Evolutionary conservation across 2,888 invertebrate species (phyloP).

Genomic region (Sabellastarte sp.): DNA sequence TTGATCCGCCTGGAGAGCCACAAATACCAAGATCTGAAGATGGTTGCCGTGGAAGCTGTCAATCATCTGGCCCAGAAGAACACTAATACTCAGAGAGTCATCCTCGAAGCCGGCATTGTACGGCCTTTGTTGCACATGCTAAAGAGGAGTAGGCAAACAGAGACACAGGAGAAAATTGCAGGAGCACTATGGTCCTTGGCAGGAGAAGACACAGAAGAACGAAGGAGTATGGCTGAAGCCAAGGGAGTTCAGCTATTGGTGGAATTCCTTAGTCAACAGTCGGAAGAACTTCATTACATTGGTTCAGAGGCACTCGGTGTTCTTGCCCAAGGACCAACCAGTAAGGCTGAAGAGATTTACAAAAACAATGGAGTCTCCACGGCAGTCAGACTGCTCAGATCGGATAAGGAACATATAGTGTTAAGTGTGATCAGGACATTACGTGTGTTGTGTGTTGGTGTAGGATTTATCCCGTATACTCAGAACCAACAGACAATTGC

Average conservation of each 20-base stretch:
- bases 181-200: constrained; percentile 55
- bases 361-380: constrained; percentile 49
- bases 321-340: constrained; percentile 51
- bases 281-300: constrained; percentile 52
- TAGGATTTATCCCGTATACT: constrained; percentile 50
- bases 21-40: constrained; percentile 47
- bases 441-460: constrained; percentile 50
- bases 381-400: constrained; percentile 46
- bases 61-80: constrained; percentile 49
- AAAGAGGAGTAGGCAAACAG: constrained; percentile 31
- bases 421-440: constrained; percentile 52
- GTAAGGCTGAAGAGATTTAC: constrained; percentile 47
- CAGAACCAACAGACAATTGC: constrained; percentile 49
- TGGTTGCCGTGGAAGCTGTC: constrained; percentile 52
- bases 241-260: constrained; percentile 52
- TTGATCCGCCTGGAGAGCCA: constrained; percentile 31
- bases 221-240: constrained; percentile 47
- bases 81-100: constrained; percentile 41
- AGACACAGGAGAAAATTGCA: constrained; percentile 46
- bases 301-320: constrained; percentile 56
- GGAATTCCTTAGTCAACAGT: constrained; percentile 51
- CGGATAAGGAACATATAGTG: constrained; percentile 53
- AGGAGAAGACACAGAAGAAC: constrained; percentile 46
- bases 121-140: constrained; percentile 51
- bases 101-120: constrained; percentile 46